These are phyloP conservation scores for Larimichthys crocea DNA, from an alignment of 2,113 vertebrate species.

Conservation along the genomic window DNA sequence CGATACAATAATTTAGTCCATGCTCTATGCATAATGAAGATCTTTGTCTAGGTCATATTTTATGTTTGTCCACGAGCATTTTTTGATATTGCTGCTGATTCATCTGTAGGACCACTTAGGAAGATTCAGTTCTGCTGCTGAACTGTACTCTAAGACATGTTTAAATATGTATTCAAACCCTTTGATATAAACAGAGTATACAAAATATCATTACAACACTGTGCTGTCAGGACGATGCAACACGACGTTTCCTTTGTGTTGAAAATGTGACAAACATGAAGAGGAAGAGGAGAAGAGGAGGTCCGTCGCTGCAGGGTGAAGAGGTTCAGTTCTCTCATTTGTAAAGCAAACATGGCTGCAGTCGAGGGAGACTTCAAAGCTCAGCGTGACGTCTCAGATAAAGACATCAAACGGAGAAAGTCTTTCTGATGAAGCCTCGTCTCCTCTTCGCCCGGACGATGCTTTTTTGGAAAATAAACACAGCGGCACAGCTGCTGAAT, in stretches of 20 bases:
- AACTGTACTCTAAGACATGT: background rate
- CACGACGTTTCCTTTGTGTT: background rate
- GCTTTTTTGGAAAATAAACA: constrained; percentile 51
- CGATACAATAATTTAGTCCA: too few species aligned
- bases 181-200: background rate
- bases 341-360: constrained; percentile 60
- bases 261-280: background rate
- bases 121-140: background rate
- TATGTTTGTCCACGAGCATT: too few species aligned
- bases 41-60: too few species aligned
- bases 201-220: background rate
- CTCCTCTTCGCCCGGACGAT: background rate
- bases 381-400: constrained; percentile 57
- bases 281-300: background rate
- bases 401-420: constrained; percentile 66
- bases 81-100: too few species aligned
- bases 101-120: too few species aligned
- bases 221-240: background rate
- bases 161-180: background rate
- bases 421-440: constrained; percentile 48
- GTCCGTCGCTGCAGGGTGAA: background rate
- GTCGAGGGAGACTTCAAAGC: constrained; percentile 67
- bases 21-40: too few species aligned
- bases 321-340: constrained; percentile 29
- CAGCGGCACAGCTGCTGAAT: constrained; percentile 11